phyloP scores from a whole-genome alignment of 2,888 invertebrate genomes.

The Limulus polyphemus region DNA sequence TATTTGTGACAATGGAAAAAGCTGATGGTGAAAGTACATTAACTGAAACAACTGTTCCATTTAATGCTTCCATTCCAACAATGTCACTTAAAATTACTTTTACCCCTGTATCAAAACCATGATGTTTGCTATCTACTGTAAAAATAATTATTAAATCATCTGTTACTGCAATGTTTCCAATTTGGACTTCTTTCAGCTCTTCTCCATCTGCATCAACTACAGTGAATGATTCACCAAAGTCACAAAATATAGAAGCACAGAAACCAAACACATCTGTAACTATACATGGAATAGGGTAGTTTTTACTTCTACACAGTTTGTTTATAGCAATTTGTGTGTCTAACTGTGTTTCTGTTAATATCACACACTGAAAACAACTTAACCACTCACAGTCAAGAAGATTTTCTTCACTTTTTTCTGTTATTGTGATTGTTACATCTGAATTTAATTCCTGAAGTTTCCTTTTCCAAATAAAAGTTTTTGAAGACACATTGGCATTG shows the following conservation, averaged over 20 bases:
- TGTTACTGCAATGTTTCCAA: slow-evolving; percentile 34
- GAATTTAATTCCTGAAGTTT: not conserved
- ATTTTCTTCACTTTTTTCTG: not conserved
- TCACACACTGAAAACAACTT: not conserved
- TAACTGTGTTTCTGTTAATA: not conserved
- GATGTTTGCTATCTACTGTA: not conserved
- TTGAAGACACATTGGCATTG: too few relatives aligned
- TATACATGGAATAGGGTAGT: slow-evolving; percentile 32
- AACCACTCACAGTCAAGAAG: not conserved
- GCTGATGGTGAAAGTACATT: not conserved
- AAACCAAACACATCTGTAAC: slow-evolving; percentile 36
- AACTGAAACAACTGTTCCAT: slow-evolving; percentile 4
- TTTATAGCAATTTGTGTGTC: not conserved
- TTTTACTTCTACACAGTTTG: not conserved
- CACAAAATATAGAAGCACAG: slow-evolving; percentile 35
- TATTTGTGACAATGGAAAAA: slow-evolving; percentile 5
- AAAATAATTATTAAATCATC: not conserved
- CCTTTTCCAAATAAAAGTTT: too few relatives aligned
- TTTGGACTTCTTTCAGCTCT: slow-evolving; percentile 32
- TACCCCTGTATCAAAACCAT: slow-evolving; percentile 6
- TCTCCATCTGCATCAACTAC: slow-evolving; percentile 36
- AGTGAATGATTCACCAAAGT: slow-evolving; percentile 37
- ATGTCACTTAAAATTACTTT: slow-evolving; percentile 6
- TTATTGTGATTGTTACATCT: not conserved
- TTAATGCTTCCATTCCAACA: slow-evolving; percentile 9